Evolutionary conservation across 2,797 vertebrate genomes (phyloP), one percentile per base, ranked within the genome.

Genomic region (Galagoides demidoff): DNA sequence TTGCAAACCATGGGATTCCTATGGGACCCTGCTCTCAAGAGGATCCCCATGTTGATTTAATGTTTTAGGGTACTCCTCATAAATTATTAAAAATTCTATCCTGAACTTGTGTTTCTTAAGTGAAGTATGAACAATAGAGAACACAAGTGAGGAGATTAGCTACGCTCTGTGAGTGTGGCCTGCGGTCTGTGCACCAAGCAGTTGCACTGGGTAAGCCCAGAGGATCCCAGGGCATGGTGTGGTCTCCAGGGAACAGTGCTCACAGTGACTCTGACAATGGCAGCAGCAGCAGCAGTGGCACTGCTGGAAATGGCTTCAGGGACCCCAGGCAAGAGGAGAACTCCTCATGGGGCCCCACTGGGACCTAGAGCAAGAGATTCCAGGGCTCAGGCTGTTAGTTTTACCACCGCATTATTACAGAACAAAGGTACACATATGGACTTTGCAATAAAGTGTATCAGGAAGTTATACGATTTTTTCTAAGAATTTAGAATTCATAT

Each of bases 381-480:
- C 5, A 0, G 10, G 1, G 9, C 13, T 34, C 13, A 1, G 25
- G 11, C 73, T 29, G 25, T 25, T 16, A 16, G 2, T 43, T 22
- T 17, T 19, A 3, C 77, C 29, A 27, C 4, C 4, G 66, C 34
- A 20, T 49, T 64, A 13, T 71, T 10, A 39, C 52, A 25, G 7
- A 43, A 5, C 19, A 25, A 45, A 73, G 22, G 29, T 2, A 10
- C 14, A 20, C 13, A 34, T 16, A 6, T 3, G 20, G 29, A 11
- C 19, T 11, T 66, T 22, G 31, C 20, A 7, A 3, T 63, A 19
- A n/a, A 22, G 52, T 59, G 20, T 34, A 10, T 43, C 13, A 55
- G 45, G 17, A 4, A 70, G 14, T 34, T 68, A 17, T 0, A 23
- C 2, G 20, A 43, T 55, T 49, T 66, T 34, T 29, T 16, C 19